These are phyloP conservation scores for Augochlora pura DNA, from an alignment of 1,140 invertebrate species.

Conservation along the genomic window DNA sequence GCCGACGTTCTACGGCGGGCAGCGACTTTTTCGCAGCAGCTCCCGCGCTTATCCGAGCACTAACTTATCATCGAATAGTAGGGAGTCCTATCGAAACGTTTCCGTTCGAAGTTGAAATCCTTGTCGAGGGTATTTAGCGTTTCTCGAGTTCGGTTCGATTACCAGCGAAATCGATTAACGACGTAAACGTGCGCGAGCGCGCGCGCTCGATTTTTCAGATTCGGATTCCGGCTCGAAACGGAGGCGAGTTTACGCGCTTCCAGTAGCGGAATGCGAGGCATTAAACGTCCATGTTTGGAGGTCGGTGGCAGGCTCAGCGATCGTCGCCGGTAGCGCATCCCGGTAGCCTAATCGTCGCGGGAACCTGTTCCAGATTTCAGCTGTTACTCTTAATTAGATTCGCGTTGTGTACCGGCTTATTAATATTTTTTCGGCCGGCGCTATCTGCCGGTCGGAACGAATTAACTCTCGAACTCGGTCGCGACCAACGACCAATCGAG, in stretches of 20 bases:
- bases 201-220: background rate
- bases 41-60: background rate
- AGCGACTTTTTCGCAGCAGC: background rate
- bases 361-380: constrained; percentile 33
- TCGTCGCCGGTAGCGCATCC: background rate
- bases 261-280: background rate
- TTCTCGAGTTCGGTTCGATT: background rate
- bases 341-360: constrained; percentile 32
- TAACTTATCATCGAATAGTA: background rate
- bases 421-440: constrained; percentile 32
- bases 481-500: constrained; percentile 35
- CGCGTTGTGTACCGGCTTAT: constrained; percentile 8
- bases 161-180: background rate
- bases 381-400: constrained; percentile 43
- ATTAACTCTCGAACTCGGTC: constrained; percentile 38
- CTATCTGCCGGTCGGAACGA: constrained; percentile 25
- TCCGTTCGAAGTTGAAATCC: constrained; percentile 4
- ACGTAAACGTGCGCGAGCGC: background rate
- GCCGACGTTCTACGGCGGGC: background rate
- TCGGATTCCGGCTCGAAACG: background rate
- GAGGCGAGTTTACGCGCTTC: background rate
- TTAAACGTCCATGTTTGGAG: constrained; percentile 5
- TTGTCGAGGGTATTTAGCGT: background rate
- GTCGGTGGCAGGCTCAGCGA: background rate
- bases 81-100: background rate